Evolutionary conservation across 35 echinoderm and acorn worm genomes (phyloP).

Genomic region (Heliocidaris erythrogramma): DNA sequence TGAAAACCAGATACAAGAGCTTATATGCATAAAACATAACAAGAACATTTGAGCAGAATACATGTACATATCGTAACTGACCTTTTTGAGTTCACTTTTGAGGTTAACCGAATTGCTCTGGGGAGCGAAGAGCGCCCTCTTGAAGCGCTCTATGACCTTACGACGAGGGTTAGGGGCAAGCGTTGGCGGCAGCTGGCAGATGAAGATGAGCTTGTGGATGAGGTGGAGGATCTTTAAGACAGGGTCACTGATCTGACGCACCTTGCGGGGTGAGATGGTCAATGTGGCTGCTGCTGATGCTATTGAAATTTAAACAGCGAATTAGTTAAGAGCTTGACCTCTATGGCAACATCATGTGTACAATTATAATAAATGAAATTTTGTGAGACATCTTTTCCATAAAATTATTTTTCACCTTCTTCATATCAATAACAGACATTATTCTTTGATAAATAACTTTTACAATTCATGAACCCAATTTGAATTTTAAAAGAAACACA

Average conservation of each 20-base stretch:
- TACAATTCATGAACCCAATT: background rate
- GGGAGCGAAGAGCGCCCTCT: slow-evolving; percentile 88
- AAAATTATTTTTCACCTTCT: no score
- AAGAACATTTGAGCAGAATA: no score
- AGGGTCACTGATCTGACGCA: slow-evolving; percentile 97
- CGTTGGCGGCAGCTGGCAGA: slow-evolving; percentile 93
- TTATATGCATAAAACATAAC: no score
- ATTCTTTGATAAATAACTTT: background rate
- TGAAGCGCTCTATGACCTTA: slow-evolving; percentile 93
- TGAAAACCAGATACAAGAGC: no score
- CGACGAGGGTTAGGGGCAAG: slow-evolving; percentile 87
- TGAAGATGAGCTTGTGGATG: slow-evolving; percentile 98
- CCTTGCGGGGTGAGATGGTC: slow-evolving; percentile 96
- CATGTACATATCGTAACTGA: background rate
- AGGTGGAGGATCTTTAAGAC: slow-evolving; percentile 94
- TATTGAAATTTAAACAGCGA: background rate
- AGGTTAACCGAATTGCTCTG: slow-evolving; percentile 91
- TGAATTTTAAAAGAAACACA: background rate
- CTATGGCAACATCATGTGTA: no score
- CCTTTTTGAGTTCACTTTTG: slow-evolving; percentile 97
- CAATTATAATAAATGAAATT: no score
- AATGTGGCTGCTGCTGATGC: slow-evolving; percentile 89
- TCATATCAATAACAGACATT: background rate
- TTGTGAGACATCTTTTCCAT: no score
- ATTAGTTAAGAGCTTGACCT: no score